Base-by-base conservation (phyloP, 2,797 vertebrate species). In the Cetoscarus ocellatus region DNA sequence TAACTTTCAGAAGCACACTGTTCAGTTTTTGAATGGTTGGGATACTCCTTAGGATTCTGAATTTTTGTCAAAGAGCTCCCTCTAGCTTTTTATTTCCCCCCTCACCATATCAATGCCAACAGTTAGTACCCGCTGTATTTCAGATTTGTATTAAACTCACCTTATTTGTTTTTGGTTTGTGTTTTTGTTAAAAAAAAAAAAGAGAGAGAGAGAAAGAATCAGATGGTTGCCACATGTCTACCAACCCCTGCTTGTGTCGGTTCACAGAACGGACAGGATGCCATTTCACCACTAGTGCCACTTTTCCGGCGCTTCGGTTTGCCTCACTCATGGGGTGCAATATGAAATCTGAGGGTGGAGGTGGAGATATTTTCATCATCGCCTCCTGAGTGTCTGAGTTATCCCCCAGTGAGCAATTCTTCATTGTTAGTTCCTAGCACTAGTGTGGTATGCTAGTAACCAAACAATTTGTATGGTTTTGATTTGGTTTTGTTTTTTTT, bases 391-490 rank as follows among this genome's bases (percentile, higher is more conserved):
- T 82, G 48, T 89, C 77, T 77, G 79, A 80, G 72, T 83, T 75
- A 69, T 65, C 80, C 75, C 86, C n/a, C 60, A 86, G 66, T 79
- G 83, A 88, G 73, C 78, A 79, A 76, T 72, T 84, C 75, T 89
- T 78, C 87, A 84, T 89, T 79, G 86, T 91, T 92, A 88, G 88
- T 83, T 91, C 77, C 90, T 93, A 89, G 92, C 89, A 88, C 88
- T 87, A 92, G 91, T 85, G 79, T 86, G 90, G 77, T 82, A 80
- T 87, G 91, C 91, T 92, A 91, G 91, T 82, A 89, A 92, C 91
- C 88, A 93, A 92, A 93, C 92, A 80, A 88, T 92, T 91, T 93
- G 90, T 93, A 92, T 92, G 80, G 74, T 86, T 92, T 87, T 88
- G 82, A 84, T 87, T 90, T 90, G 76, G 82, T 81, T 91, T 83